Evolutionary conservation across 1,140 invertebrate species (phyloP), one percentile per base, ranked within the genome.

Genomic region (Polyergus mexicanus): DNA sequence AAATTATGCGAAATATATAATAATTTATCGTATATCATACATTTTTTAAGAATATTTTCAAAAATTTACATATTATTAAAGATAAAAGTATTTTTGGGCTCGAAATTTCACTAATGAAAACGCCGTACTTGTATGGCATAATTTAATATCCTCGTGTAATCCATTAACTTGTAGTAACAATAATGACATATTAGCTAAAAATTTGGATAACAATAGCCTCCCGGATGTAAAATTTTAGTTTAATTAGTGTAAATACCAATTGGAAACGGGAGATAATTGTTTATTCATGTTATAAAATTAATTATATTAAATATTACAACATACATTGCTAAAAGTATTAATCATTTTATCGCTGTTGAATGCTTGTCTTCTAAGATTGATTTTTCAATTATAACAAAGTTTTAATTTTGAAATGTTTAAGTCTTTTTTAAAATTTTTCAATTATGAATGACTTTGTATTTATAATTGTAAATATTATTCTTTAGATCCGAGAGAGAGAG

Each of bases 211-310:
- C 25, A 28, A 56, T 38, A 41, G n/a, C 10, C 47, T 78, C 10
- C 25, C 44, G 13, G 44, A 66, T 22, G 8, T 78, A 78, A 78
- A 47, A 8, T 41, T 80, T 78, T 44, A 5, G 47, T 58, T 78
- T 47, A 56, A 80, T 80, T 68, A 80, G 32, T 54, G 35, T 80
- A 32, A 19, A 35, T 68, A 41, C 6, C 28, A 56, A 19, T 68
- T 28, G n/a, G 13, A 38, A 7, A 66, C 8, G 19, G 10, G 11
- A 5, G 16, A 47, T 60, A 38, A 51, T 41, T 35, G 0, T 80
- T 80, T 68, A 68, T 41, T 77, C 75, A n/a, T 35, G 74, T 62
- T 44, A 63, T 16, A 19, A 32, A 32, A 65, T 25, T 5, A n/a
- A 51, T 65, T 11, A 51, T 35, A 77, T 77, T 51, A 78, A 65